Evolutionary conservation across 1,140 invertebrate species (phyloP).

Genomic region (Lepidurus packardi): DNA sequence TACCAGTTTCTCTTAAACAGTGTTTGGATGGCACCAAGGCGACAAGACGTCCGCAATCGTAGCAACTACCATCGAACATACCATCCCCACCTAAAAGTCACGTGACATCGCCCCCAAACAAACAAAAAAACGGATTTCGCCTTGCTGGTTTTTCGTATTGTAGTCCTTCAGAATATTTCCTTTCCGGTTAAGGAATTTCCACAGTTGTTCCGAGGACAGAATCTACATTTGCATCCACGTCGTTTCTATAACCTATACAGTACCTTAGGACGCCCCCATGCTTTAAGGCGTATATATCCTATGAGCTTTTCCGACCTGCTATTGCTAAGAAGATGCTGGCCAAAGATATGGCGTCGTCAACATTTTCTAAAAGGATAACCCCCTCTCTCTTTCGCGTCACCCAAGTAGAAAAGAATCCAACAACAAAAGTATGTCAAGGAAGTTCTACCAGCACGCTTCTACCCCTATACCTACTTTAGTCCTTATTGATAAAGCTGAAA

Average conservation of each 20-base stretch:
- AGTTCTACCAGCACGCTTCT: constrained; percentile 4
- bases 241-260: not conserved
- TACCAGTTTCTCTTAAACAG: not conserved
- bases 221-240: constrained; percentile 6
- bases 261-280: constrained; percentile 20
- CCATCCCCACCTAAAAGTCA: not conserved
- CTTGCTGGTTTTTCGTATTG: not conserved
- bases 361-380: not conserved
- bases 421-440: constrained; percentile 16
- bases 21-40: not conserved
- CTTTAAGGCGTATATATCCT: not conserved
- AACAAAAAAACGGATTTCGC: not conserved
- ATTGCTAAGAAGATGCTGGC: not conserved
- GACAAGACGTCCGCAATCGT: not conserved
- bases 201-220: not conserved
- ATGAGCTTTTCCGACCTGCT: constrained; percentile 4
- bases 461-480: not conserved
- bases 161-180: not conserved
- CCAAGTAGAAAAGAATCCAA: not conserved
- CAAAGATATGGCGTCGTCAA: not conserved
- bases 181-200: not conserved
- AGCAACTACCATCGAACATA: not conserved
- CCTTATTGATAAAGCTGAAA: not conserved
- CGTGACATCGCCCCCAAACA: not conserved
- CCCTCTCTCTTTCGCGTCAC: not conserved